phyloP scores from a whole-genome alignment of 2,797 vertebrate genomes.

The Lemur catta region DNA sequence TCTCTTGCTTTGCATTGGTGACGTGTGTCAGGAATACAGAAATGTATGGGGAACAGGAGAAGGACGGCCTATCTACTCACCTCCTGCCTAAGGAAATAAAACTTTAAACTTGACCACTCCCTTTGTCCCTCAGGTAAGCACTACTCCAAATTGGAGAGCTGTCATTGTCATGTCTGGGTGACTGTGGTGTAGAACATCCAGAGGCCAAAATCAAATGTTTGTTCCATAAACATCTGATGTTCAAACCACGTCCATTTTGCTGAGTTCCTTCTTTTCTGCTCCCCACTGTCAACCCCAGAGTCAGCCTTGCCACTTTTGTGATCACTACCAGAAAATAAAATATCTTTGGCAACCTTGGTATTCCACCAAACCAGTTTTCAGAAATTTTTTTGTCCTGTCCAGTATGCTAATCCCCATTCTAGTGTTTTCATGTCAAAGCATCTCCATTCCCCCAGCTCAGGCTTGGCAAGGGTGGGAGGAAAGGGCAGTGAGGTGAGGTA shows the following conservation, averaged over 20 bases:
- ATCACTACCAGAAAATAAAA: neutral
- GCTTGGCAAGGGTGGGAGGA: no score
- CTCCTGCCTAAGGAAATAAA: neutral
- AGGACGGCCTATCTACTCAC: neutral
- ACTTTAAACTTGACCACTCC: neutral
- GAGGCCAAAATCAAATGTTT: neutral
- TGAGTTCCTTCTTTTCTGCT: neutral
- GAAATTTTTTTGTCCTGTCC: neutral
- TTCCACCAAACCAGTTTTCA: neutral
- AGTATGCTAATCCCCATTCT: neutral
- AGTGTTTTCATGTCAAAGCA: no score
- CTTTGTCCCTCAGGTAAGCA: neutral
- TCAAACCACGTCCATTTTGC: neutral
- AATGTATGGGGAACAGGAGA: neutral
- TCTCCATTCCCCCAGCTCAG: no score
- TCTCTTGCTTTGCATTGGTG: neutral
- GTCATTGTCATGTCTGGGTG: neutral
- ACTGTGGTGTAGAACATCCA: no score
- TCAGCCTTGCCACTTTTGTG: neutral
- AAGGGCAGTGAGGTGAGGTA: no score
- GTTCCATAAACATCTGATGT: neutral
- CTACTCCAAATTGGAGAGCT: neutral
- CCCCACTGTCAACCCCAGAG: neutral
- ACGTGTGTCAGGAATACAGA: neutral
- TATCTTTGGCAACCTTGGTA: neutral